Evolutionary conservation across 2,888 invertebrate genomes (phyloP), one percentile per base, ranked within the genome.

Genomic region (Ceramica pisi): DNA sequence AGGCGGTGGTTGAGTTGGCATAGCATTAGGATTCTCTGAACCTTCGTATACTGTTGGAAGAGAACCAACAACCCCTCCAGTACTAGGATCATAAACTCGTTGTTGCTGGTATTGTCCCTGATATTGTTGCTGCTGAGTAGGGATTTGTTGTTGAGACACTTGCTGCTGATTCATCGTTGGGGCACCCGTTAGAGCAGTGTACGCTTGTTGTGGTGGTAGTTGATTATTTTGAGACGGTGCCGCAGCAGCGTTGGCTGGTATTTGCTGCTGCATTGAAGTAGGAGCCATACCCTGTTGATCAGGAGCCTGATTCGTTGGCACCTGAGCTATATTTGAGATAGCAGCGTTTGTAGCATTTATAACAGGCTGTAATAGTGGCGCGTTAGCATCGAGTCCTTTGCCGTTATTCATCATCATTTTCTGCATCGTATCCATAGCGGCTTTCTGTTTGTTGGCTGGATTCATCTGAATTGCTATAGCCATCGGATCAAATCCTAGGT

Each of bases 401-500:
- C 85, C 85, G 66, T 88, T 90, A 23, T 83, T 78, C 70, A 86
- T 88, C 90, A 95, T 90, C 68, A 94, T 76, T 69, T 92, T 92
- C 59, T 92, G 86, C 87, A 94, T 94, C 1, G 90, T 86, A 50
- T 92, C 81, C 84, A 94, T 91, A 53, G 94, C 94, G 26, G 87
- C 86, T 69, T 87, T 87, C 79, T 94, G 89, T 63, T 93, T 92
- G 77, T 95, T 96, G 50, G 92, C 92, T 61, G 95, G 95, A 84
- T 95, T 95, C 95, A 96, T 95, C 86, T 95, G 95, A 82, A 95
- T 90, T 14, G 96, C 96, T 75, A 96, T 93, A 50, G 92, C 89
- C 95, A 96, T 96, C 3, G 96, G 95, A 85, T 96, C 95, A 73
- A 94, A 95, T 46, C 93, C 93, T 67, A 95, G 87, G 71, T 94